A percentile compares a stretch with the other conserved stretches of the same genome.
These are phyloP conservation scores for Andrena cerasifolii DNA, from an alignment of 1,140 invertebrate species.

Conservation along the genomic window DNA sequence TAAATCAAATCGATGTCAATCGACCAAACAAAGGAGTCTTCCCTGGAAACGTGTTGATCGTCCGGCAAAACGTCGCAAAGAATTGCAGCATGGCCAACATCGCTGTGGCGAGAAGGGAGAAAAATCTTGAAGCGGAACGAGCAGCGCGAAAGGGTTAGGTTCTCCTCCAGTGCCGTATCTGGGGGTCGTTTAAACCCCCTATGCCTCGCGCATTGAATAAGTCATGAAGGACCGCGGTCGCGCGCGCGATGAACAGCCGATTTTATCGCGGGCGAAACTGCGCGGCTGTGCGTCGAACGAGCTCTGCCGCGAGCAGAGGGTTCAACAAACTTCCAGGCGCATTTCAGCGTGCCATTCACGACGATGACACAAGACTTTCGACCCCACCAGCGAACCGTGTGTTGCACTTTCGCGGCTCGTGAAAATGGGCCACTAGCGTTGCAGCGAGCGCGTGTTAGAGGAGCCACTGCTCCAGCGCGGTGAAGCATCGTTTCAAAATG, in stretches of 20 bases:
- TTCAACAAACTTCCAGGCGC: slow-evolving; percentile 62
- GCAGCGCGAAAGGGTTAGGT: slow-evolving; percentile 4
- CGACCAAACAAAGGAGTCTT: neutral
- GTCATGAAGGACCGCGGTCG: slow-evolving; percentile 67
- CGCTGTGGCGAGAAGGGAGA: neutral
- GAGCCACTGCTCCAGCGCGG: too few species aligned
- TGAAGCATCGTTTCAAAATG: too few species aligned
- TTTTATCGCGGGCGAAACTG: slow-evolving; percentile 72
- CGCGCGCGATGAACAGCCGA: slow-evolving; percentile 66
- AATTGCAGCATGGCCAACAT: neutral
- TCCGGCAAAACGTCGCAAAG: neutral
- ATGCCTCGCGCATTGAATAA: slow-evolving; percentile 69
- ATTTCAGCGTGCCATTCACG: slow-evolving; percentile 42
- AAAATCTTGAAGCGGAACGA: slow-evolving; percentile 14
- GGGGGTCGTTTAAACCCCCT: slow-evolving; percentile 58
- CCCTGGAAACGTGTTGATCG: neutral
- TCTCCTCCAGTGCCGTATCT: neutral
- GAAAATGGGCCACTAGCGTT: slow-evolving; percentile 25
- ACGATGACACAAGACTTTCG: slow-evolving; percentile 43
- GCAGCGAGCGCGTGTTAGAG: too few species aligned
- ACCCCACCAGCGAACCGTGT: slow-evolving; percentile 7
- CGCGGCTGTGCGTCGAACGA: slow-evolving; percentile 53
- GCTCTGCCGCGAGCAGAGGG: slow-evolving; percentile 49
- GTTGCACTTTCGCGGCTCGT: slow-evolving; percentile 41
- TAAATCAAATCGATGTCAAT: neutral